Base-by-base conservation (phyloP, 1,140 invertebrate species). In the Archivesica marissinica region DNA sequence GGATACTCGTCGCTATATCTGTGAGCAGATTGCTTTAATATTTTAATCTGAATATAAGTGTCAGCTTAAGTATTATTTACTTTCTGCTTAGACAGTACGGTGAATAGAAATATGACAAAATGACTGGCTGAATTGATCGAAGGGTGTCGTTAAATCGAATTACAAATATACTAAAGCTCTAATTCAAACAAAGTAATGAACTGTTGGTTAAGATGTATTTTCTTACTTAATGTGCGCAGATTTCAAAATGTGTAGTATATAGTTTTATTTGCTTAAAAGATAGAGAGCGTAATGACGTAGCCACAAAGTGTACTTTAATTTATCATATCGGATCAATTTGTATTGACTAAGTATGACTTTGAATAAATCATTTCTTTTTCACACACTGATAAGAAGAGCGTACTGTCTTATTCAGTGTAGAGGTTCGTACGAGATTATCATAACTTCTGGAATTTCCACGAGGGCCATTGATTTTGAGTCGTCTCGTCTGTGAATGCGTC, bases 291-390 rank as follows among this genome's bases (percentile, higher is more conserved):
- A 64, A 64, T 35, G 30, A 35, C 30, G n/a, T 17, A 33, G 7
- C 33, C 23, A 59, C n/a, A 28, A 25, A 52, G 50, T 52, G 50
- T 3, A 52, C 50, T 52, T 20, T n/a, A 52, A 52, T n/a, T 52
- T 59, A 59, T 15, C n/a, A 35, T 64, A 64, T 33, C 38, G 13
- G n/a, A 59, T 25, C 3, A 3, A 28, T 25, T 17, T 59, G 17
- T 59, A 28, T 59, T 59, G 54, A 59, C 54, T 28, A 59, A n/a
- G n/a, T n/a, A n/a, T n/a, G n/a, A n/a, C n/a, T n/a, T n/a, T 28
- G n/a, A 28, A 28, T 59, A 20, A 11, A 59, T 59, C 50, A 54
- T 15, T 23, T 9, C 20, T 6, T 54, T 11, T 54, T 54, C n/a
- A n/a, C n/a, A n/a, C n/a, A n/a, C n/a, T n/a, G n/a, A n/a, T n/a